These are phyloP conservation scores for Garra rufa DNA, from an alignment of 2,113 vertebrate genomes.

Conservation along the genomic window DNA sequence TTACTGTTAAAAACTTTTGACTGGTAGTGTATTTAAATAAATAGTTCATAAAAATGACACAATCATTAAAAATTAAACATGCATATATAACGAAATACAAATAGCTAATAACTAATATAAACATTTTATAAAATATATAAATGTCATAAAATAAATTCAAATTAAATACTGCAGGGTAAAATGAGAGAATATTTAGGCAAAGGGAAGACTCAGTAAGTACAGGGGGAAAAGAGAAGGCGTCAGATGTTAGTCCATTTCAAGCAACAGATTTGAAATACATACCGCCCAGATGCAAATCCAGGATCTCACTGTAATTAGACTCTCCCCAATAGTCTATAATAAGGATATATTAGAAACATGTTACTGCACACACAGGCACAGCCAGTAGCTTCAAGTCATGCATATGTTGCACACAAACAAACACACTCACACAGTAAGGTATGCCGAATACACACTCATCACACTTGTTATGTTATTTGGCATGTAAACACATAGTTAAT, in stretches of 20 bases:
- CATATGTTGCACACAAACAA: conserved; percentile 48
- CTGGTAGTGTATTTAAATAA: too few relatives aligned
- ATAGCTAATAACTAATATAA: not conserved
- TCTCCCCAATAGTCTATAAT: conserved; percentile 99
- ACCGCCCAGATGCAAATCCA: conserved; percentile 99
- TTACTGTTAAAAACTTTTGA: too few relatives aligned
- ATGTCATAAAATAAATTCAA: conserved; percentile 29
- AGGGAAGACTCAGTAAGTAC: conserved; percentile 41
- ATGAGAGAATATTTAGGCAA: conserved; percentile 58
- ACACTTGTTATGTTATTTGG: conserved; percentile 56
- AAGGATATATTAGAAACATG: conserved; percentile 95
- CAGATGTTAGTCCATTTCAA: conserved; percentile 87
- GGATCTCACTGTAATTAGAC: conserved; percentile 99
- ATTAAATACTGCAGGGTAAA: conserved; percentile 72
- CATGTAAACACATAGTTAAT: conserved; percentile 62
- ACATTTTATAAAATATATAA: not conserved
- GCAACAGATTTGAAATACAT: conserved; percentile 94
- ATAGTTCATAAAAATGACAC: not conserved
- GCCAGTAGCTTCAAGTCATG: conserved; percentile 60
- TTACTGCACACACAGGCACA: conserved; percentile 82
- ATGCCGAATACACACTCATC: conserved; percentile 55
- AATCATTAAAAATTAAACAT: not conserved
- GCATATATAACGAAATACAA: not conserved
- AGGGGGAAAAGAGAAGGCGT: conserved; percentile 68
- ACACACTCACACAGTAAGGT: conserved; percentile 17